Evolutionary conservation across 2,888 invertebrate genomes (phyloP), one percentile per base, ranked within the genome.

Genomic region (Formica aserva): DNA sequence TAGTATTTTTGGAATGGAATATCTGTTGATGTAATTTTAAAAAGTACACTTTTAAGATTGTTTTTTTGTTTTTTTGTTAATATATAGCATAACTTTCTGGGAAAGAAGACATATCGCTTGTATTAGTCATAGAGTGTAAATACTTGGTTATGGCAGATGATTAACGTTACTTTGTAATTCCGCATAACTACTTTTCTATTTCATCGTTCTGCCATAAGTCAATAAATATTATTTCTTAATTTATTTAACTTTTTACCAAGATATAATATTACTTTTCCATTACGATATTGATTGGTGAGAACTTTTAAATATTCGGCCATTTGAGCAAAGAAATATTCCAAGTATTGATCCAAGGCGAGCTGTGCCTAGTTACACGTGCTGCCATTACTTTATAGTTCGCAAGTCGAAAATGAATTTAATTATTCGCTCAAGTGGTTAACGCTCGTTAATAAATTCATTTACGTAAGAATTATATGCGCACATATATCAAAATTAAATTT

Each of bases 341-440:
- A 69, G 67, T 84, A 89, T 88, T 78, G 89, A 88, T 89, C 88
- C 84, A 4, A 32, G 32, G 38, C n/a, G 62, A 62, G 26, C 13
- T 85, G 57, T 78, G 71, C 80, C 66, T 83, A 48, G 52, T 84
- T 67, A 62, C 82, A 67, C 52, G 52, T 55, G 60, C 57, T 48
- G 55, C 71, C 60, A 66, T 74, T 77, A 81, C 62, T 71, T 78
- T 60, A 78, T 29, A 72, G 71, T 77, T 45, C 22, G 57, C 22
- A 18, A 78, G 60, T 78, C 32, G 22, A 57, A 78, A 71, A 71
- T 55, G 29, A 41, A 71, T 78, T 63, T 72, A 0, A 22, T 5
- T 45, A 74, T 60, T 71, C 1, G 3, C 32, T 32, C 11, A 22
- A 75, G 1, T 72, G 18, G 6, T 6, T 29, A 63, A 35, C n/a